Evolutionary conservation across 2,797 vertebrate species (phyloP).

Genomic region (Tokudaia tokunoshimensis): DNA sequence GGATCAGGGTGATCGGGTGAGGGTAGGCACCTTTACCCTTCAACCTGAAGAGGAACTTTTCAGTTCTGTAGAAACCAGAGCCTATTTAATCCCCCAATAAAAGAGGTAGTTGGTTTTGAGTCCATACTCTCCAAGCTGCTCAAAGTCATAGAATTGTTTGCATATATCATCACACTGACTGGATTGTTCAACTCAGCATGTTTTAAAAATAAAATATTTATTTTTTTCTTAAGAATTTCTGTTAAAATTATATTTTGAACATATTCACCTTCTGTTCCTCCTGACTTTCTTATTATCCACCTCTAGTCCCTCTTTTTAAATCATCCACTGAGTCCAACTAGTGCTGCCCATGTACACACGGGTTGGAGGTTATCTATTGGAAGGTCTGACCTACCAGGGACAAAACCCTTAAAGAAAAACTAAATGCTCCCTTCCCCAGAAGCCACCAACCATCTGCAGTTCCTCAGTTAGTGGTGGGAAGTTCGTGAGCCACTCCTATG

Average conservation of each 20-base stretch:
- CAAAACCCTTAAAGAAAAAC: not conserved
- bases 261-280: not conserved
- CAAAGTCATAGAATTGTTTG: constrained; percentile 96
- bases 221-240: not conserved
- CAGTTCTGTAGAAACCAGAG: constrained; percentile 96
- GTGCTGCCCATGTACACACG: too few species aligned
- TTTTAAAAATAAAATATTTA: not conserved
- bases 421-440: not conserved
- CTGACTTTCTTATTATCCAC: not conserved
- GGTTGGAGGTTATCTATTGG: too few species aligned
- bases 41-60: constrained; percentile 95
- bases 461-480: not conserved
- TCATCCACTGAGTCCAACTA: not conserved
- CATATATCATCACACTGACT: constrained; percentile 96
- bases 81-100: constrained; percentile 98
- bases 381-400: not conserved
- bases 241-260: not conserved
- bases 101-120: constrained; percentile 96
- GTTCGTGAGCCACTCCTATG: not conserved
- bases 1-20: constrained; percentile 95
- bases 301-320: not conserved
- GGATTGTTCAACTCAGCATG: constrained; percentile 92
- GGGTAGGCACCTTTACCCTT: constrained; percentile 89
- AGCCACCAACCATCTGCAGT: not conserved
- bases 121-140: constrained; percentile 95